Base-by-base conservation (phyloP, 2,888 invertebrate genomes). In the Folsomia candida region DNA sequence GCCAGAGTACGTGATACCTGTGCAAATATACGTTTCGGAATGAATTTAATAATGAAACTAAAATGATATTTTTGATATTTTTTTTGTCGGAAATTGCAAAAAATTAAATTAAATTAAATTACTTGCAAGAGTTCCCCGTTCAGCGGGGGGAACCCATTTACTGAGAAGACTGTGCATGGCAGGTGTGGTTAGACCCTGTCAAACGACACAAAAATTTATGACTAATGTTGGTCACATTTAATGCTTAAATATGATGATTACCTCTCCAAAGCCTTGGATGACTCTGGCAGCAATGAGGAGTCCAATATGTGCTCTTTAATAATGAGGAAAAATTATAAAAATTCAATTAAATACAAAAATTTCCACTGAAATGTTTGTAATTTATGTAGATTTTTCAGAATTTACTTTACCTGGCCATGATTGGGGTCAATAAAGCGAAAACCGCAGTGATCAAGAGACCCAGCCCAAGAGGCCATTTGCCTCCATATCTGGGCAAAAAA, bases 381-480 rank as follows among this genome's bases (percentile, higher is more conserved):
- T 58, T 58, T 11, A 58, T 58, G 22, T 28, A 6, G 71, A 18
- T 47, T 47, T 14, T 47, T 47, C 11, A 18, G n/a, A n/a, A n/a
- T n/a, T n/a, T n/a, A n/a, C n/a, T n/a, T n/a, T n/a, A n/a, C 27
- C 67, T 29, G 1, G 92, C 90, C 9, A 89, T 88, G 78, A 90
- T 81, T 0, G 94, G 94, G 0, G 94, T 94, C 0, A 94, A 81
- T 1, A 94, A 81, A 0, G 94, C 94, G 80, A 94, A 90, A 11
- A 93, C 82, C 0, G 92, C 93, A 0, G 94, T 93, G 14, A 90
- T 90, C 1, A 94, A 84, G 24, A 94, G 90, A 58, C 94, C 94
- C 67, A 92, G 84, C 0, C 91, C 91, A 27, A 93, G 85, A 0
- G 92, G 88, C 84, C 92, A 91, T 82, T 94, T 94, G 25, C 93